These are phyloP conservation scores for Sapajus apella DNA, from an alignment of 2,113 vertebrate species.

Conservation along the genomic window DNA sequence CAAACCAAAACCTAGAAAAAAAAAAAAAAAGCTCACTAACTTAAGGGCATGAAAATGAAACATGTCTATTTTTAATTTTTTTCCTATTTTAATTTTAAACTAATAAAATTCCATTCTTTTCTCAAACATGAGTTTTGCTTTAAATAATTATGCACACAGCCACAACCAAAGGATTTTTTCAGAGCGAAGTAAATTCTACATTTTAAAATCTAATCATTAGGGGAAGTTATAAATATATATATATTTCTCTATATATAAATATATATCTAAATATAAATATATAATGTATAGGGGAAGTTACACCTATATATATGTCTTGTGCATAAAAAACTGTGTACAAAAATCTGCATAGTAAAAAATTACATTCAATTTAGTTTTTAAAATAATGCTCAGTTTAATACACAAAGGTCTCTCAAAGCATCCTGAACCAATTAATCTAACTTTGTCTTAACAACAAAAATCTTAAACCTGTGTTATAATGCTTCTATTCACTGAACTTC, in stretches of 20 bases:
- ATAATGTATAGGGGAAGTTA: not conserved
- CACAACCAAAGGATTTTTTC: constrained; percentile 5
- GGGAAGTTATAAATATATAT: not conserved
- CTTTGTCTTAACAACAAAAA: not conserved
- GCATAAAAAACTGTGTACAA: not conserved
- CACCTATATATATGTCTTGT: not conserved
- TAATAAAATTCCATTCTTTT: constrained; percentile 16
- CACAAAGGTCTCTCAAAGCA: not conserved
- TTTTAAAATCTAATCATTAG: not conserved
- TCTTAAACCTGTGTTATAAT: constrained; percentile 18
- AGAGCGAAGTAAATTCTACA: constrained; percentile 37
- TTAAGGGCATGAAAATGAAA: constrained; percentile 47
- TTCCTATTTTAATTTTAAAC: constrained; percentile 43
- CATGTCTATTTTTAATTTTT: not conserved
- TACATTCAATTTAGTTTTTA: not conserved
- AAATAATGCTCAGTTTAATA: constrained; percentile 23
- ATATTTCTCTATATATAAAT: too few species aligned
- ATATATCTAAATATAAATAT: too few species aligned
- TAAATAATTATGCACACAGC: not conserved
- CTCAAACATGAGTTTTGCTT: not conserved
- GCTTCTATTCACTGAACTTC: constrained; percentile 9
- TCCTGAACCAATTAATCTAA: constrained; percentile 49
- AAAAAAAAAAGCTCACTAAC: not conserved
- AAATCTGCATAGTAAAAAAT: constrained; percentile 12
- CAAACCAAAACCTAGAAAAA: too few species aligned